Conservation (phyloP, 2,888 invertebrate genomes). For the Drosophila flavopinicola region DNA sequence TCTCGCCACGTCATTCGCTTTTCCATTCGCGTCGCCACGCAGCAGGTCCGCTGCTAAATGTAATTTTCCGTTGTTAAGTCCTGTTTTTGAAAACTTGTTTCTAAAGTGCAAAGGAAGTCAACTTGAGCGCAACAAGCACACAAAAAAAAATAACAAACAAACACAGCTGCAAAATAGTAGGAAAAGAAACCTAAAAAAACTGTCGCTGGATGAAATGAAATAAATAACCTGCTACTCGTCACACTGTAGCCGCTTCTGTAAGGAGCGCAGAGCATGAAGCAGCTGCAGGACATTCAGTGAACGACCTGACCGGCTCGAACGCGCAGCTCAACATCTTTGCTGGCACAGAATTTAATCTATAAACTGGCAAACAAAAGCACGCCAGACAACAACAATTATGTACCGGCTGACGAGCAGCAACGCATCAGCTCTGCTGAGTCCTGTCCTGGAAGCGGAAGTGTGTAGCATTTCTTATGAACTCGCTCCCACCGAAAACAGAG, state of each 20-base stretch:
- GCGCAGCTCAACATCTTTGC: slow-evolving; percentile 7
- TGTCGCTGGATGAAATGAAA: slow-evolving; percentile 37
- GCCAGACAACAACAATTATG: slow-evolving; percentile 34
- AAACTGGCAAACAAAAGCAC: slow-evolving; percentile 48
- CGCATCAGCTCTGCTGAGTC: slow-evolving; percentile 13
- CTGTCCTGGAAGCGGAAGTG: slow-evolving; percentile 47
- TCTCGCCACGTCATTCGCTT: slow-evolving; percentile 3
- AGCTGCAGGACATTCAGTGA: slow-evolving; percentile 36
- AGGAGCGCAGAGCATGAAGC: background rate
- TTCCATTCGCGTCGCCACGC: slow-evolving; percentile 28
- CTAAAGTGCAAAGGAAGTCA: slow-evolving; percentile 80
- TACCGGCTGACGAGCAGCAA: slow-evolving; percentile 8
- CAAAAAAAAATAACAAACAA: slow-evolving; percentile 14
- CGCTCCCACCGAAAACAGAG: slow-evolving; percentile 1
- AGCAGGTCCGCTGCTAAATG: slow-evolving; percentile 72
- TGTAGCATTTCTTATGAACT: slow-evolving; percentile 39
- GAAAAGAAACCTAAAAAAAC: slow-evolving; percentile 18
- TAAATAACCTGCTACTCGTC: slow-evolving; percentile 48
- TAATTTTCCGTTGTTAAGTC: slow-evolving; percentile 81
- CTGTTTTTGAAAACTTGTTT: slow-evolving; percentile 76
- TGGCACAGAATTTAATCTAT: slow-evolving; percentile 49
- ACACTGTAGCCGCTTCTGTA: slow-evolving; percentile 23
- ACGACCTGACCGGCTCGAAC: slow-evolving; percentile 18
- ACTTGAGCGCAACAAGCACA: slow-evolving; percentile 71
- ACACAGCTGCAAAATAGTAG: slow-evolving; percentile 6